Evolutionary conservation across 2,797 vertebrate genomes (phyloP).

Genomic region (Lepidocolaptes lacrymiger): DNA sequence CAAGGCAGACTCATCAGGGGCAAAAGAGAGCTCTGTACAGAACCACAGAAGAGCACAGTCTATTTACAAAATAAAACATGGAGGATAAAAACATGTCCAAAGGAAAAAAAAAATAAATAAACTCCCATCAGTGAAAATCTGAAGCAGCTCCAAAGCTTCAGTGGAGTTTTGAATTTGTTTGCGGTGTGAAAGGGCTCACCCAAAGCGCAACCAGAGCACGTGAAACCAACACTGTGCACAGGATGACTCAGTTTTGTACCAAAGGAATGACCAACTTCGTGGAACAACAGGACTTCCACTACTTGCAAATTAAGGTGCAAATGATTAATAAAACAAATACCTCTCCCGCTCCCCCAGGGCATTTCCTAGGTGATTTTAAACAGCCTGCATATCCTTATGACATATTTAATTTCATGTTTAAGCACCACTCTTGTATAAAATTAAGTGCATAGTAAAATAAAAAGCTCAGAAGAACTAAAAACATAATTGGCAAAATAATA

Average conservation of each 20-base stretch:
- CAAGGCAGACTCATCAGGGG: not conserved
- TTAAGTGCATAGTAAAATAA: not conserved
- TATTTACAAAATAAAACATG: not conserved
- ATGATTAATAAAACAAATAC: not conserved
- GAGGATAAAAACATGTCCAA: not conserved
- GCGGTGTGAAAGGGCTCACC: accelerated
- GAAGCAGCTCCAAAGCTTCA: not conserved
- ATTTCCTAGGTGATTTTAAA: not conserved
- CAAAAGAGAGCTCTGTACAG: not conserved
- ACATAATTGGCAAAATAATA: not conserved
- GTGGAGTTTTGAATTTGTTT: not conserved
- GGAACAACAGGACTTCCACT: not conserved
- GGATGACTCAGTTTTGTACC: not conserved
- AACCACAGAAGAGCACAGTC: not conserved
- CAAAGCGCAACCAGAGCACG: not conserved
- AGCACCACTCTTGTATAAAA: not conserved
- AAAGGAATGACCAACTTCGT: not conserved
- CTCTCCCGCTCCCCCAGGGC: not conserved
- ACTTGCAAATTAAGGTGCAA: not conserved
- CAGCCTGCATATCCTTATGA: not conserved
- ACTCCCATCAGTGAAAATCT: not conserved
- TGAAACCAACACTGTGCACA: not conserved
- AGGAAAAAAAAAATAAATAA: not conserved
- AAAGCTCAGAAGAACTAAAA: not conserved
- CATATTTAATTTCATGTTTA: not conserved